phyloP scores from a whole-genome alignment of 1,140 invertebrate species.

The Drosophila kurseongensis region DNA sequence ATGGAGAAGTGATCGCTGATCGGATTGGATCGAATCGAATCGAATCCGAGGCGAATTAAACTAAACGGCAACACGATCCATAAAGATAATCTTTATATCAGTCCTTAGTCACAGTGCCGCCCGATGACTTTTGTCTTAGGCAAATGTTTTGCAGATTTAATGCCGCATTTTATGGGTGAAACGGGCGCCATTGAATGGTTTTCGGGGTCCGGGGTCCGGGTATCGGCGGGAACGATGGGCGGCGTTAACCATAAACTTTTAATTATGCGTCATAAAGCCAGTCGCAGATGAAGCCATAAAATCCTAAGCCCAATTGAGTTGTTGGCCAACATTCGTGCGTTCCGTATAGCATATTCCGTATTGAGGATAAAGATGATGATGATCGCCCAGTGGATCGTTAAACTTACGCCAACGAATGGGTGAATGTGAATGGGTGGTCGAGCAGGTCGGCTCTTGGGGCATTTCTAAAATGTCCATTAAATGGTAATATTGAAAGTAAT shows the following conservation, averaged over 20 bases:
- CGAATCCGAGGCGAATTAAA: slow-evolving; percentile 35
- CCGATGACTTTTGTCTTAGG: slow-evolving; percentile 49
- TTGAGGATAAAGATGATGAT: slow-evolving; percentile 5
- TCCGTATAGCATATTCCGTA: background rate
- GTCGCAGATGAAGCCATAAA: slow-evolving; percentile 49
- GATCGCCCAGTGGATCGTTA: slow-evolving; percentile 44
- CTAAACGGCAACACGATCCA: slow-evolving; percentile 57
- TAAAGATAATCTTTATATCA: slow-evolving; percentile 51
- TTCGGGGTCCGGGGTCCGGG: background rate
- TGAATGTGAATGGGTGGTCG: slow-evolving; percentile 18
- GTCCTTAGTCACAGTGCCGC: slow-evolving; percentile 16
- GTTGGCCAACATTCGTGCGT: slow-evolving; percentile 17
- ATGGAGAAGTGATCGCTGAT: slow-evolving; percentile 10
- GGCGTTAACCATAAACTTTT: slow-evolving; percentile 64
- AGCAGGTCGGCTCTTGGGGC: background rate
- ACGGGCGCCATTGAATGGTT: slow-evolving; percentile 33
- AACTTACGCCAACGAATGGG: slow-evolving; percentile 4
- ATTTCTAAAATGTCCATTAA: slow-evolving; percentile 21
- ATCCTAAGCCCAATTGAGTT: slow-evolving; percentile 42
- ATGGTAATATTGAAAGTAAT: slow-evolving; percentile 18
- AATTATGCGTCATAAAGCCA: slow-evolving; percentile 52
- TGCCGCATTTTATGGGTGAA: slow-evolving; percentile 51
- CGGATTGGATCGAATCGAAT: slow-evolving; percentile 19
- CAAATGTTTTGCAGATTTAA: slow-evolving; percentile 55
- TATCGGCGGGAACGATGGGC: background rate